phyloP scores from a whole-genome alignment of 2,113 vertebrate species.

The Piaya cayana region DNA sequence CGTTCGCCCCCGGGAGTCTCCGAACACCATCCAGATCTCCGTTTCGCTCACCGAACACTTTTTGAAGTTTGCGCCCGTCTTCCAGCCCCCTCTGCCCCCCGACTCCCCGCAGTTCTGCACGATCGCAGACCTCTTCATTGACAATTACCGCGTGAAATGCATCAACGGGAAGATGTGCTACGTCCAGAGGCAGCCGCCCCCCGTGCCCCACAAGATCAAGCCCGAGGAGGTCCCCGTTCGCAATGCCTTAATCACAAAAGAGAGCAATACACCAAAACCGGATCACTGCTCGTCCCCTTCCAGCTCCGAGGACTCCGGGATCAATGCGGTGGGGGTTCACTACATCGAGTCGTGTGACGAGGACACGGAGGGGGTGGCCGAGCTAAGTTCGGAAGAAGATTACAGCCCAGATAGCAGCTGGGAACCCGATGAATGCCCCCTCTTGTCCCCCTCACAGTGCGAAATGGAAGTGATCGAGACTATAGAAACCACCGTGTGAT shows the following conservation, averaged over 20 bases:
- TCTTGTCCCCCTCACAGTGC: slow-evolving; percentile 92
- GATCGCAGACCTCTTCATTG: slow-evolving; percentile 94
- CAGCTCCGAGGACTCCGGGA: slow-evolving; percentile 96
- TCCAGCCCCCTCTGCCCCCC: slow-evolving; percentile 88
- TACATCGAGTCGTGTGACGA: slow-evolving; percentile 93
- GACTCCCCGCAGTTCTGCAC: slow-evolving; percentile 92
- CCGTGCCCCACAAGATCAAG: slow-evolving; percentile 52
- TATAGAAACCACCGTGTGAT: slow-evolving; percentile 96
- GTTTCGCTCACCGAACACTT: slow-evolving; percentile 91
- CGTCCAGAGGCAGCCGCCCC: slow-evolving; percentile 86
- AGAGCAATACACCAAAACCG: slow-evolving; percentile 86
- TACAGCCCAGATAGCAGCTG: slow-evolving; percentile 92
- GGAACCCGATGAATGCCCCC: slow-evolving; percentile 91
- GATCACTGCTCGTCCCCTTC: slow-evolving; percentile 95
- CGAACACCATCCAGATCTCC: slow-evolving; percentile 89
- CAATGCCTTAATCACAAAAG: slow-evolving; percentile 76
- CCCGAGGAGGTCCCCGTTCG: slow-evolving; percentile 68
- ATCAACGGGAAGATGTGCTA: slow-evolving; percentile 99
- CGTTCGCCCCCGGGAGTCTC: slow-evolving; percentile 73
- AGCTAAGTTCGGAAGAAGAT: slow-evolving; percentile 87
- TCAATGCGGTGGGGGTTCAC: slow-evolving; percentile 91
- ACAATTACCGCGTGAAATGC: slow-evolving; percentile 95
- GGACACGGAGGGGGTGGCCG: slow-evolving; percentile 87
- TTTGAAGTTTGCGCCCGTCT: slow-evolving; percentile 88
- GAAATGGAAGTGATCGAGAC: slow-evolving; percentile 97